phyloP scores from a whole-genome alignment of 2,113 vertebrate genomes.

The Bubo bubo region DNA sequence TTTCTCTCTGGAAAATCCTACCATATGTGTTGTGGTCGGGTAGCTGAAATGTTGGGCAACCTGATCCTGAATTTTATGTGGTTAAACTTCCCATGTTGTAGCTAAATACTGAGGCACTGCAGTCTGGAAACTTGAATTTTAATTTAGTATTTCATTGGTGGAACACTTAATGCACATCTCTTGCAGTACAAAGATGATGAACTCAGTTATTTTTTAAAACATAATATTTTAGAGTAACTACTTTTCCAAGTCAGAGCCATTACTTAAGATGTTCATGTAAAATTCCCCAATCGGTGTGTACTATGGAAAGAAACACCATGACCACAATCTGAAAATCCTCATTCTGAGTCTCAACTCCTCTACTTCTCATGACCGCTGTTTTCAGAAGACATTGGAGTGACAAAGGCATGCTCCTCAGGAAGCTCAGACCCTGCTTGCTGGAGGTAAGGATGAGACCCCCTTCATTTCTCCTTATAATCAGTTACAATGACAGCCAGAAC shows the following conservation, averaged over 20 bases:
- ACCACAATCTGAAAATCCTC: neutral
- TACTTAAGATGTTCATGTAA: neutral
- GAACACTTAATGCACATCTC: neutral
- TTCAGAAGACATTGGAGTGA: neutral
- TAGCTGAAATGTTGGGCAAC: constrained; percentile 30
- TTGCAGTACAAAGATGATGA: neutral
- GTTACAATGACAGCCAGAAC: neutral
- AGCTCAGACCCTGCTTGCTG: neutral
- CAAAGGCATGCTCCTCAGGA: neutral
- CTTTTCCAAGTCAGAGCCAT: neutral
- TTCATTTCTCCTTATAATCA: neutral
- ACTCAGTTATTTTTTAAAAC: neutral
- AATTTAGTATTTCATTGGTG: neutral
- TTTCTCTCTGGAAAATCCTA: constrained; percentile 7
- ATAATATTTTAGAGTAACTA: neutral
- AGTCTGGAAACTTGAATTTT: neutral
- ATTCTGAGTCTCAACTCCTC: neutral
- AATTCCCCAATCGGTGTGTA: neutral
- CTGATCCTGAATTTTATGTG: constrained; percentile 2
- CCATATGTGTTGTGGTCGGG: constrained; percentile 28
- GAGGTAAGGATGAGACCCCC: neutral
- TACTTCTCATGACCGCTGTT: neutral
- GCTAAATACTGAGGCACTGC: neutral
- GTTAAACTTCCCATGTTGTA: neutral
- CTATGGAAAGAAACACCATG: neutral